phyloP scores from a whole-genome alignment of 2,797 vertebrate genomes.

The Tachyglossus aculeatus region DNA sequence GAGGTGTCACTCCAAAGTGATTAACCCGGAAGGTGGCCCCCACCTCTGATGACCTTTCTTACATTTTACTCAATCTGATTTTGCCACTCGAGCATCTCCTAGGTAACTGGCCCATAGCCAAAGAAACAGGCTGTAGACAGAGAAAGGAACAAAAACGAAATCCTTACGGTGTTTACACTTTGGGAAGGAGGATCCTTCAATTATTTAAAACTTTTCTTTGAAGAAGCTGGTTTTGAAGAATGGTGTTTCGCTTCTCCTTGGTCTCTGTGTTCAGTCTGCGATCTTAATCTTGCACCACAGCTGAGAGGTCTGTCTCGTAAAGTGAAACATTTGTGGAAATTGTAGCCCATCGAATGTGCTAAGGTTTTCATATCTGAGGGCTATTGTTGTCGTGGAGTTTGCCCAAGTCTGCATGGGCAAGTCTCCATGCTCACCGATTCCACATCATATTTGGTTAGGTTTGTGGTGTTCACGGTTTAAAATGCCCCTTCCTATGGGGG shows the following conservation, averaged over 20 bases:
- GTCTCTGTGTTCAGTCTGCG: conserved; percentile 10
- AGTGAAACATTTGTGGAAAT: not conserved
- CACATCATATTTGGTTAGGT: not conserved
- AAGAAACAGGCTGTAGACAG: conserved; percentile 23
- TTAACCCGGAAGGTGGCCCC: not conserved
- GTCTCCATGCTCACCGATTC: not conserved
- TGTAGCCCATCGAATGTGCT: not conserved
- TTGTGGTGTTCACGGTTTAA: conserved; percentile 5
- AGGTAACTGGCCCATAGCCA: conserved; percentile 9
- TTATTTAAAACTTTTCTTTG: conserved; percentile 16
- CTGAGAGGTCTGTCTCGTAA: not conserved
- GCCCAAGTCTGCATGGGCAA: not conserved
- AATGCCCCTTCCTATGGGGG: conserved; percentile 27
- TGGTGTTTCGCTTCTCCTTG: conserved; percentile 23
- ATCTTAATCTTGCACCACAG: not conserved
- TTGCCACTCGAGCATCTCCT: conserved; percentile 17
- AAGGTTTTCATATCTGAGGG: conserved; percentile 1
- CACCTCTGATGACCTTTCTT: not conserved
- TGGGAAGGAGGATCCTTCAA: conserved; percentile 23
- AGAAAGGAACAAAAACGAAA: conserved; percentile 27
- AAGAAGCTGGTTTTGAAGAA: conserved; percentile 34
- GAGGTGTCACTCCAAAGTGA: too few relatives aligned
- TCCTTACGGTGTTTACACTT: conserved; percentile 3
- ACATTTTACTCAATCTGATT: not conserved
- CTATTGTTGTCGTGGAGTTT: not conserved